These are phyloP conservation scores for Heptranchias perlo DNA, from an alignment of 2,113 vertebrate species.

Conservation along the genomic window DNA sequence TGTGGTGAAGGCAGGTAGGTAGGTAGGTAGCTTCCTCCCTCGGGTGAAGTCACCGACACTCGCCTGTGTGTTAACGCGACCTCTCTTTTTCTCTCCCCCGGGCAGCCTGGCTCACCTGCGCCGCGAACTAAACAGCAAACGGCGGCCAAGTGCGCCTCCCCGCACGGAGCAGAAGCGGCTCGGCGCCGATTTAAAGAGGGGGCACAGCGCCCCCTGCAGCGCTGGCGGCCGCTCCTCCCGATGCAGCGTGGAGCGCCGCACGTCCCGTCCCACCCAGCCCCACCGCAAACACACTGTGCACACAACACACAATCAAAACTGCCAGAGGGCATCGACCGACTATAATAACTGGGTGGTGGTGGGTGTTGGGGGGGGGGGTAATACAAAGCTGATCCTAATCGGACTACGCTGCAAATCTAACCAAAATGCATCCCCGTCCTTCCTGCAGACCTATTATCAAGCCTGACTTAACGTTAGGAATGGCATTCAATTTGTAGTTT, in stretches of 20 bases:
- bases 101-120: not conserved
- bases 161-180: not conserved
- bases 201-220: not conserved
- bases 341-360: too few species aligned
- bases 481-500: too few species aligned
- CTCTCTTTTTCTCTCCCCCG: too few species aligned
- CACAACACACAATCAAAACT: not conserved
- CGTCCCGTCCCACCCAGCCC: too few species aligned
- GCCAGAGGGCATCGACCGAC: not conserved
- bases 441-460: not conserved
- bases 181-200: not conserved
- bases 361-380: too few species aligned
- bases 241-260: not conserved
- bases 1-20: too few species aligned
- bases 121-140: not conserved
- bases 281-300: not conserved
- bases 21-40: too few species aligned
- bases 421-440: not conserved
- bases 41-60: not conserved
- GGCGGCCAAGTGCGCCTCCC: not conserved
- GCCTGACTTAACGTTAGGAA: not conserved
- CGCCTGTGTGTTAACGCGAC: too few species aligned
- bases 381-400: not conserved
- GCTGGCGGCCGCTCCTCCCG: not conserved
- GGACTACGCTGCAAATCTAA: not conserved